Evolutionary conservation across 1,140 invertebrate species (phyloP).

Genomic region (Drosophila virilis): DNA sequence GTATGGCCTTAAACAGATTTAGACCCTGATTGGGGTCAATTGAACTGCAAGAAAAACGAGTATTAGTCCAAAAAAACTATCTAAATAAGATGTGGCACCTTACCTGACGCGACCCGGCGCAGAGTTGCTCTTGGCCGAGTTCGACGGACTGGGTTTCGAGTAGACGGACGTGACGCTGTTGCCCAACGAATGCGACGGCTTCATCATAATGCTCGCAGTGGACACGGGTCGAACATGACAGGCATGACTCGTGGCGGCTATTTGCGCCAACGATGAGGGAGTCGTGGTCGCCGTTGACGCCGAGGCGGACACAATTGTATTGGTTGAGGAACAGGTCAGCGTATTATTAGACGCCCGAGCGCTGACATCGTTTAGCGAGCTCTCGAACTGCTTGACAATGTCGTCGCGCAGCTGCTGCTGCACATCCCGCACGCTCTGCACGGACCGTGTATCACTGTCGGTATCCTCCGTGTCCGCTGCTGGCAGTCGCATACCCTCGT

Average conservation of each 20-base stretch:
- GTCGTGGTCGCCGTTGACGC: conserved; percentile 64
- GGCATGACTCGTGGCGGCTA: conserved; percentile 80
- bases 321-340: conserved; percentile 69
- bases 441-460: conserved; percentile 78
- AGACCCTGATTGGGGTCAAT: conserved; percentile 84
- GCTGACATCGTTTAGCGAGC: conserved; percentile 71
- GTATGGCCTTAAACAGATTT: conserved; percentile 86
- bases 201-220: conserved; percentile 88
- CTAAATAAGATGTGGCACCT: not conserved
- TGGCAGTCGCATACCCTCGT: conserved; percentile 63
- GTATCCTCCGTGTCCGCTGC: conserved; percentile 72
- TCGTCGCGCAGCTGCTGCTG: conserved; percentile 76
- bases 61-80: not conserved
- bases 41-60: conserved; percentile 59
- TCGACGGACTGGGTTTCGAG: conserved; percentile 82
- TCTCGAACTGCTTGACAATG: conserved; percentile 78
- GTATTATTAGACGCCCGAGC: conserved; percentile 53
- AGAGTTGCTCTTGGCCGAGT: conserved; percentile 83
- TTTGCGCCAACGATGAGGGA: conserved; percentile 84
- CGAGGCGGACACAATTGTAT: conserved; percentile 69
- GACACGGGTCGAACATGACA: conserved; percentile 88
- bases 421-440: conserved; percentile 80
- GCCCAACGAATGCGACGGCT: conserved; percentile 84
- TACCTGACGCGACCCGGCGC: conserved; percentile 81
- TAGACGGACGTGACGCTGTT: conserved; percentile 84